phyloP scores from a whole-genome alignment of 2,888 invertebrate species.

The Phytoseiulus persimilis region DNA sequence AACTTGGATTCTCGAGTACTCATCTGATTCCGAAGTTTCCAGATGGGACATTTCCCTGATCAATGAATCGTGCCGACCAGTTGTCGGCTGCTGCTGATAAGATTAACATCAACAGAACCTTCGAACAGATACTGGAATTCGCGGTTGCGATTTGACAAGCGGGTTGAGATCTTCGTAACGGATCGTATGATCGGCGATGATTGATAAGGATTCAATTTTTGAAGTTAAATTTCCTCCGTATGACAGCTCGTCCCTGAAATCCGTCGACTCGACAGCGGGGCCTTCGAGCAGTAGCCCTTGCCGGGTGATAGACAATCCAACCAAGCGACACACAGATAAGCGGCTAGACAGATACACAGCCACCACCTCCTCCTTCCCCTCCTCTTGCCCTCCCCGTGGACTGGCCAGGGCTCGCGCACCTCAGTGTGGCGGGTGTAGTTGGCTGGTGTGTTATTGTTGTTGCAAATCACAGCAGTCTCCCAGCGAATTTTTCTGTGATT shows the following conservation, averaged over 20 bases:
- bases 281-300: not conserved
- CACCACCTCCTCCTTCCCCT: not conserved
- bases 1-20: too few species aligned
- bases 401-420: not conserved
- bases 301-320: not conserved
- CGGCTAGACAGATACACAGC: not conserved
- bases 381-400: not conserved
- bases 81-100: too few species aligned
- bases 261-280: not conserved
- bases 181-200: not conserved
- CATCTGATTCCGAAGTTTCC: too few species aligned
- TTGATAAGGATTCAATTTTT: not conserved
- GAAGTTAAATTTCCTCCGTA: not conserved
- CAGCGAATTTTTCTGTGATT: not conserved
- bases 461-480: not conserved
- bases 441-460: not conserved
- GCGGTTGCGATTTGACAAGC: not conserved
- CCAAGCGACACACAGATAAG: not conserved
- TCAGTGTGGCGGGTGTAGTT: not conserved
- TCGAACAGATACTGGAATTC: not conserved
- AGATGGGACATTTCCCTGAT: too few species aligned
- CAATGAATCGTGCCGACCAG: too few species aligned
- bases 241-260: not conserved
- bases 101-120: not conserved
- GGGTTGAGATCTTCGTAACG: not conserved